Evolutionary conservation across 2,797 vertebrate species (phyloP).

Genomic region (Acanthiza pusilla): DNA sequence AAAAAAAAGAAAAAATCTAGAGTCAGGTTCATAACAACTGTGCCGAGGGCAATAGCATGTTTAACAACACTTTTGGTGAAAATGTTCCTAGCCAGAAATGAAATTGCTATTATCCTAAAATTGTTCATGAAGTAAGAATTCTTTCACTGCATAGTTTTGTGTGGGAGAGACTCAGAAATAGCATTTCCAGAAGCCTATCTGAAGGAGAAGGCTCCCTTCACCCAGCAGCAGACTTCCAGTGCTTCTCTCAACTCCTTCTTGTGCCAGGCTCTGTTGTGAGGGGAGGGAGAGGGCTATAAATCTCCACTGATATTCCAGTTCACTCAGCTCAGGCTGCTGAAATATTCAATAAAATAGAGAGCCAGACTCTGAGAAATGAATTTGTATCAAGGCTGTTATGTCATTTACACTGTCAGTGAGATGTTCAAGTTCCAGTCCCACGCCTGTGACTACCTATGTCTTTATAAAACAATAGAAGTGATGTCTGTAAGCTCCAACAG

Average conservation of each 20-base stretch:
- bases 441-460: accelerated
- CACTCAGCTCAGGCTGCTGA: background rate
- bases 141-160: background rate
- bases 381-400: background rate
- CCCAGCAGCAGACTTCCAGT: background rate
- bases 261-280: background rate
- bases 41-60: accelerated
- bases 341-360: background rate
- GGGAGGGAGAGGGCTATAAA: background rate
- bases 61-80: background rate
- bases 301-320: background rate
- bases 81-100: background rate
- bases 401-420: background rate
- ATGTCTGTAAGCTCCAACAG: background rate
- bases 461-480: background rate
- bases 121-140: background rate
- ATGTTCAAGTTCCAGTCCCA: background rate
- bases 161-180: background rate
- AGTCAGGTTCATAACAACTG: background rate
- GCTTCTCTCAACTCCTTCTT: accelerated
- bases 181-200: background rate
- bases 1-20: background rate
- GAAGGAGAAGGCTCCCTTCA: background rate
- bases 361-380: background rate
- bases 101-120: background rate